Evolutionary conservation across 2,113 vertebrate species (phyloP), one percentile per base, ranked within the genome.

Genomic region (Vidua chalybeata): DNA sequence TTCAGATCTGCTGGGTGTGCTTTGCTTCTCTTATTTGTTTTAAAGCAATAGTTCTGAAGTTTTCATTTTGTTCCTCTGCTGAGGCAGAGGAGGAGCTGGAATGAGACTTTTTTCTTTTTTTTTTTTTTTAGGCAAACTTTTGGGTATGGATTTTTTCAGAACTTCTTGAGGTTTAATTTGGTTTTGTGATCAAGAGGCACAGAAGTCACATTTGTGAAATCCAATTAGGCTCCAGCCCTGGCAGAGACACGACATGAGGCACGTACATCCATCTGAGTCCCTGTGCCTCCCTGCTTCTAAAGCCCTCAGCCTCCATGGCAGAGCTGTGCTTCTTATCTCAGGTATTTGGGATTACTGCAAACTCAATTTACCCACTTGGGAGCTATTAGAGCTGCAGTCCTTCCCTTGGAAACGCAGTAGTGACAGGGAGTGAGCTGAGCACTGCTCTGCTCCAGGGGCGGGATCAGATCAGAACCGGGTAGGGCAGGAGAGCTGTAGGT

Each of bases 171-270:
- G 37, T 68, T 89, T 92, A 87, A 82, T 76, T 95, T 80, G 81
- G 37, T 62, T 96, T 93, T 82, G 81, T 73, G 93, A 79, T 93
- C 79, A 69, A 86, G 87, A 76, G 58, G 45, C 10, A 31, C 31
- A 85, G 72, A 77, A 92, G 90, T 71, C 52, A 58, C 90, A 86
- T 83, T 95, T 90, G 83, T 77, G 86, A 88, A 96, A 96, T 94
- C 93, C 89, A 93, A 69, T 89, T 94, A 96, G 35, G 63, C 81
- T 75, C 12, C 74, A 51, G 71, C 72, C 49, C 77, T 27, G 84
- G 93, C 91, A 89, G 71, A 54, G 75, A 61, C 84, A 52, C 26
- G 87, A 26, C 84, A 33, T 1, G 26, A 83, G 63, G 78, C 89
- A 89, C 13, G 20, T 94, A 59, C 43, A 6, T 63, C 63, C 81